These are phyloP conservation scores for Alosa sapidissima DNA, from an alignment of 2,797 vertebrate species.

Conservation along the genomic window DNA sequence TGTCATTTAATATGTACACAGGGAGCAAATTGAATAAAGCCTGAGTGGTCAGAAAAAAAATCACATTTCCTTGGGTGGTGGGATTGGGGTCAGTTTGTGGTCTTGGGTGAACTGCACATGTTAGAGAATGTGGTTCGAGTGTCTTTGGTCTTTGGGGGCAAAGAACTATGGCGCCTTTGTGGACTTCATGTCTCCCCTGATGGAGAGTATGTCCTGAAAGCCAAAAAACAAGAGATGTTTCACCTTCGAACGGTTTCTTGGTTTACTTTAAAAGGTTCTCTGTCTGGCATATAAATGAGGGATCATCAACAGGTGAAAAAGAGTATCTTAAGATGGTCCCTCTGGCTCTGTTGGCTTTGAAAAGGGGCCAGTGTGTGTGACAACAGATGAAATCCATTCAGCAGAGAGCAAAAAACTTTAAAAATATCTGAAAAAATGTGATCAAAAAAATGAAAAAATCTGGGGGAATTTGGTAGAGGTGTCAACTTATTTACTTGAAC, in stretches of 20 bases:
- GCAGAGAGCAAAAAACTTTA: background rate
- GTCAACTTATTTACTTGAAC: background rate
- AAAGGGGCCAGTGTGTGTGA: background rate
- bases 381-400: background rate
- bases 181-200: background rate
- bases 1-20: constrained; percentile 52
- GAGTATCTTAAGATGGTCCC: background rate
- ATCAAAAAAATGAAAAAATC: background rate
- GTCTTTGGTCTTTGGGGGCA: background rate
- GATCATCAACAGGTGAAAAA: background rate
- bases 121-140: background rate
- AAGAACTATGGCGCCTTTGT: constrained; percentile 5
- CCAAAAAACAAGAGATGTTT: constrained; percentile 22
- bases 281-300: constrained; percentile 16
- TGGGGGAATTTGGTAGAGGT: background rate
- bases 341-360: background rate
- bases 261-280: constrained; percentile 13
- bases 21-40: constrained; percentile 59
- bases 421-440: no score
- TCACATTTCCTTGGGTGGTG: constrained; percentile 1
- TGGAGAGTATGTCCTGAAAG: background rate
- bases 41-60: constrained; percentile 52
- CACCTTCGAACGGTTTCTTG: constrained; percentile 23
- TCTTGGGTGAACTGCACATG: background rate
- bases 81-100: background rate